A percentile compares a stretch with the other conserved stretches of the same genome.
phyloP scores from a whole-genome alignment of 1,140 invertebrate genomes.

The Paraescarpia echinospica region DNA sequence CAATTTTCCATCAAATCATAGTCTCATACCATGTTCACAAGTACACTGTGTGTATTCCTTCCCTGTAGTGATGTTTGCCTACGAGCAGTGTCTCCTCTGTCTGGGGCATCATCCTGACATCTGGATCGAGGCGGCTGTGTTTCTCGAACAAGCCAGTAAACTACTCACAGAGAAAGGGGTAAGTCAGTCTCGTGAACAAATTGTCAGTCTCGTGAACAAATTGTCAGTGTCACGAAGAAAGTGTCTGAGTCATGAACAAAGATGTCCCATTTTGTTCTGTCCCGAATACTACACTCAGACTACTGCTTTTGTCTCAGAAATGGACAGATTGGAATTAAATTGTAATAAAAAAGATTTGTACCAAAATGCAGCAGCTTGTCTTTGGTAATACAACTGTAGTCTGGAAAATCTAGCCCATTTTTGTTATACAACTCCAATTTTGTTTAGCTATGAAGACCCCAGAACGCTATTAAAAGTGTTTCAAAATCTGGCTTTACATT shows the following conservation, averaged over 20 bases:
- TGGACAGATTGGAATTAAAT: too few relatives aligned
- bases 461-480: too few relatives aligned
- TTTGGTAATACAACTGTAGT: too few relatives aligned
- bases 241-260: neutral
- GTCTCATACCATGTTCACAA: too few relatives aligned
- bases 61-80: slow-evolving; percentile 90
- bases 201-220: neutral
- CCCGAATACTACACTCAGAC: neutral
- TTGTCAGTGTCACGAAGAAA: neutral
- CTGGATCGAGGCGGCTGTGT: slow-evolving; percentile 97
- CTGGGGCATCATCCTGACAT: slow-evolving; percentile 97
- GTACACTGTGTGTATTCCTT: slow-evolving; percentile 11
- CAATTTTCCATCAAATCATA: too few relatives aligned
- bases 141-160: slow-evolving; percentile 90
- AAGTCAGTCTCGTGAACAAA: slow-evolving; percentile 27
- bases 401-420: too few relatives aligned
- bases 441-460: too few relatives aligned
- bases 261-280: neutral
- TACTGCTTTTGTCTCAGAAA: too few relatives aligned
- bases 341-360: too few relatives aligned
- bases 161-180: slow-evolving; percentile 90
- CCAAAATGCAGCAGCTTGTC: too few relatives aligned
- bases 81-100: slow-evolving; percentile 95
- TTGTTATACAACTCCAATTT: too few relatives aligned
- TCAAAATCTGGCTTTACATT: too few relatives aligned